Base-by-base conservation (phyloP, 2,888 invertebrate genomes). In the Rapana venosa region DNA sequence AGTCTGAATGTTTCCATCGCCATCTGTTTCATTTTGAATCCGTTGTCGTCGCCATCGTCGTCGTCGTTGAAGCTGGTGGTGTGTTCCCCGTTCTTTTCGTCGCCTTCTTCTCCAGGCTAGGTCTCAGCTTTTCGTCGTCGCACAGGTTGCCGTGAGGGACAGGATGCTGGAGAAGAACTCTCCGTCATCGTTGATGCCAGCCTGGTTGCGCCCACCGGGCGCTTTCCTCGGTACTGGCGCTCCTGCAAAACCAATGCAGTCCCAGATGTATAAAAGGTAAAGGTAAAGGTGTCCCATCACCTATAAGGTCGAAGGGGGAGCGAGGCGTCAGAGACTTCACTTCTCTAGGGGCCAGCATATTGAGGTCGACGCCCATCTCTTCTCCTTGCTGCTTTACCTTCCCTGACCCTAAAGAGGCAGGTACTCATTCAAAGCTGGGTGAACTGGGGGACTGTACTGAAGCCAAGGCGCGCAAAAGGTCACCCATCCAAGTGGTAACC, bases 1-100 rank as follows among this genome's bases (percentile, higher is more conserved):
- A 30, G 61, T 61, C 86, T 32, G 66, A 66, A 86, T 22, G 86
- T 86, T 32, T 86, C 86, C 86, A 86, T 86, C 22, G 86, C 86
- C 32, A 86, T 0, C 86, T 86, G 58, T 26, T 86, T 86, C 81
- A 83, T 83, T 35, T 86, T 86, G 66, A 86, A 86, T 2, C 84
- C 58, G 84, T 30, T 58, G 8, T 66, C 61, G 30, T 86, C 86
- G 32, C 66, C 86, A 36, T 83, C 66, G 86, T 86, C 86, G 86
- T 61, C 66, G 22, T 86, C 61, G 61, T 61, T 35, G 86, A 58
- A 56, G 86, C 32, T 86, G 66, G 58, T 58, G 86, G 61, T 66
- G 36, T 83, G 81, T 6, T 47, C 81, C 17, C 6, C 36, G 86
- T 86, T 86, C 61, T 86, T 86, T 30, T 86, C 86, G 22, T 86